phyloP scores from a whole-genome alignment of 2,113 vertebrate species.

The Puntigrus tetrazona region DNA sequence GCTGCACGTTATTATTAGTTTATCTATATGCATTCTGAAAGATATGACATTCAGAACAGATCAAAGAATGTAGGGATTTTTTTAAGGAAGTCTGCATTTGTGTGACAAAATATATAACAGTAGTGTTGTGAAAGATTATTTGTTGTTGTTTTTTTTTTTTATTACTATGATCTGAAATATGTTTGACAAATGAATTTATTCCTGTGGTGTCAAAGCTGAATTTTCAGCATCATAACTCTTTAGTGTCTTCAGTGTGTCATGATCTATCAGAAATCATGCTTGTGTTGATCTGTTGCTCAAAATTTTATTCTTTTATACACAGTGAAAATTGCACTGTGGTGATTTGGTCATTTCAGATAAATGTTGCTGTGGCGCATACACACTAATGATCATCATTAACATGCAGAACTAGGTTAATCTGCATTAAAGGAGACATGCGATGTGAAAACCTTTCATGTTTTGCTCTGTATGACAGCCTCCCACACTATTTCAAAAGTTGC shows the following conservation, averaged over 20 bases:
- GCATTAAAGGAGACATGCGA: background rate
- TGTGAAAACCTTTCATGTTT: constrained; percentile 3
- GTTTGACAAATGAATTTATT: too few species aligned
- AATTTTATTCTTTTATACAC: background rate
- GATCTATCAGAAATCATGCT: background rate
- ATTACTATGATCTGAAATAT: too few species aligned
- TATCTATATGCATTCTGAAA: background rate
- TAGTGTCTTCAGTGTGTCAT: background rate
- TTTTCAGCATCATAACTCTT: too few species aligned
- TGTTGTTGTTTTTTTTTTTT: too few species aligned
- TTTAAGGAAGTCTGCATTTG: too few species aligned
- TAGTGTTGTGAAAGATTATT: too few species aligned
- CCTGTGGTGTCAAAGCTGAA: too few species aligned
- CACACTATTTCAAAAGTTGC: constrained; percentile 11
- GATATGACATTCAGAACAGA: background rate
- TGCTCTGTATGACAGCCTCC: constrained; percentile 21
- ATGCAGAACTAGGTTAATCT: background rate
- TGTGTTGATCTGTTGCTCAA: background rate
- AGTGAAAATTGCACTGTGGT: background rate
- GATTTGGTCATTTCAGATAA: background rate
- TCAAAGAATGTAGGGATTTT: too few species aligned
- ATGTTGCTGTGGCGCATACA: background rate
- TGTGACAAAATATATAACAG: too few species aligned
- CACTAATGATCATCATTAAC: background rate
- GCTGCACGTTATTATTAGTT: background rate